Percentiles rank a stretch among this genome's conserved stretches.
Conservation (phyloP, 2,888 invertebrate species). For the Apomyelois bistriatella region DNA sequence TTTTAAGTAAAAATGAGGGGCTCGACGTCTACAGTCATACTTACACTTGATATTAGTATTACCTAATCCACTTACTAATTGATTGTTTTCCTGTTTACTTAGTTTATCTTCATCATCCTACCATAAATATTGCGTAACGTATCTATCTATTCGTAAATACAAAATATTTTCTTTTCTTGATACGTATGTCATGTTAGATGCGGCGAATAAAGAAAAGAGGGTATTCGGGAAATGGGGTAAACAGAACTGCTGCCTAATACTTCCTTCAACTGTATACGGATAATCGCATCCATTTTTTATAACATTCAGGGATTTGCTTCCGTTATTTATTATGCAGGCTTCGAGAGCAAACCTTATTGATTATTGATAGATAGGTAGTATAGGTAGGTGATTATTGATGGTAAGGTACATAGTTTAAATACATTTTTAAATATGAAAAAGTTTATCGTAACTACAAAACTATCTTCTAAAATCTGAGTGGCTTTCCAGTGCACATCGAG, state of each 20-base stretch:
- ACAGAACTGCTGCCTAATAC: neutral
- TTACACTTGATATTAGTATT: no score
- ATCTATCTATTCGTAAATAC: neutral
- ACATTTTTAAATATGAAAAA: no score
- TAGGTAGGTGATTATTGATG: no score
- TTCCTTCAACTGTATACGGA: slow-evolving; percentile 3
- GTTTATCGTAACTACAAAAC: no score
- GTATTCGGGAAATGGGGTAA: slow-evolving; percentile 7
- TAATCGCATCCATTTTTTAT: slow-evolving; percentile 10
- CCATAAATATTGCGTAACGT: neutral
- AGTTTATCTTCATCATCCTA: neutral
- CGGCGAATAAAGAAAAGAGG: neutral
- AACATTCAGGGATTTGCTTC: slow-evolving; percentile 10
- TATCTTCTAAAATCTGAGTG: no score
- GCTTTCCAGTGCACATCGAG: no score
- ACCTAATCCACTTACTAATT: no score
- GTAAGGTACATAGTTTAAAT: no score
- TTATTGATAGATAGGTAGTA: no score
- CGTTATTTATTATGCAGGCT: slow-evolving; percentile 29
- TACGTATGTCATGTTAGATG: neutral
- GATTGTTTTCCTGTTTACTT: neutral
- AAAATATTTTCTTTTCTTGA: neutral
- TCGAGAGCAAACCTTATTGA: slow-evolving; percentile 13
- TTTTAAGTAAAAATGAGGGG: no score
- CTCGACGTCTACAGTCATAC: no score